Conservation (phyloP, 2,797 vertebrate species). For the Lepus oiostolus region DNA sequence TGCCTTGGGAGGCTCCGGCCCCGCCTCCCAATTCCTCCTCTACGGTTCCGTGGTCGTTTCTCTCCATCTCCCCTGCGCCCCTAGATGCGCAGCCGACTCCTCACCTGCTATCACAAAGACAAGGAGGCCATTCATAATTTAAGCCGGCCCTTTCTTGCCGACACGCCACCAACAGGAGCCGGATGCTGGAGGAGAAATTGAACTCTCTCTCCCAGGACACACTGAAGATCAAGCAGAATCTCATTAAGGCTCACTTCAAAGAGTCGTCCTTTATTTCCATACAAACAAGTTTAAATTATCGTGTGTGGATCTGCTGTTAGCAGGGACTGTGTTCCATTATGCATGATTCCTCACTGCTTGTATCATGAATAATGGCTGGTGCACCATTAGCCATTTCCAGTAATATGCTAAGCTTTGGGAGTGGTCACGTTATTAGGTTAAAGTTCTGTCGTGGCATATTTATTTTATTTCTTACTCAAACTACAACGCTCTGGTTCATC, state of each 20-base stretch:
- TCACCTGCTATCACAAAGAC: constrained; percentile 80
- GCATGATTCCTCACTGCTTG: constrained; percentile 88
- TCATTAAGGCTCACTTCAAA: constrained; percentile 92
- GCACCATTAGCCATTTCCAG: constrained; percentile 87
- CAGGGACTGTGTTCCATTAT: constrained; percentile 91
- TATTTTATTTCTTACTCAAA: constrained; percentile 84
- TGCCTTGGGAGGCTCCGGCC: fast-evolving
- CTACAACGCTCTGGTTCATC: background rate
- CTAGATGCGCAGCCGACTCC: background rate
- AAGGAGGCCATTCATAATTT: constrained; percentile 88
- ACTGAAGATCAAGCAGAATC: constrained; percentile 89
- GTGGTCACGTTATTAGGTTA: constrained; percentile 88
- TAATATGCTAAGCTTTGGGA: constrained; percentile 87
- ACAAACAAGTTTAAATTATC: constrained; percentile 92
- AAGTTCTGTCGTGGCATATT: constrained; percentile 87
- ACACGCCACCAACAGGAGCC: constrained; percentile 83
- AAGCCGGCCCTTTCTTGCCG: constrained; percentile 83
- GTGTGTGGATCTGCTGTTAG: constrained; percentile 89
- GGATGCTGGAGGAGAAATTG: constrained; percentile 86
- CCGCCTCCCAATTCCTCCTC: background rate
- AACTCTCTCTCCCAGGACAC: constrained; percentile 88
- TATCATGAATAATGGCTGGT: constrained; percentile 87
- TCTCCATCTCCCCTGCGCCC: background rate
- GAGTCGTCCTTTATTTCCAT: constrained; percentile 90
- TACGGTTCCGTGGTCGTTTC: background rate